A percentile compares a stretch with the other conserved stretches of the same genome.
phyloP scores from a whole-genome alignment of 2,888 invertebrate genomes.

The Helleia helle region DNA sequence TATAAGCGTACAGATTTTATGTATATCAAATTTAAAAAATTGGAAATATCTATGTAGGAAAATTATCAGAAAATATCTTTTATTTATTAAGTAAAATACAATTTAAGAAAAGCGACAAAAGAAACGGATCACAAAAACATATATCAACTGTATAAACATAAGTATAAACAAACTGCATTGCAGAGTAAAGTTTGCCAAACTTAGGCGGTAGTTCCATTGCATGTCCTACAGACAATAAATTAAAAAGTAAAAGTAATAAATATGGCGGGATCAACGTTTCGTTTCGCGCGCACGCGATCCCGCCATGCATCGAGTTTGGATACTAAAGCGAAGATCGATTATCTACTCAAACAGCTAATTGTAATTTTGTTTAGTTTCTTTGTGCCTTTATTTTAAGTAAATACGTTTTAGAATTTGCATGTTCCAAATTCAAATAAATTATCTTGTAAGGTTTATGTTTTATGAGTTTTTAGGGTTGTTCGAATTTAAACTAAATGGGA shows the following conservation, averaged over 20 bases:
- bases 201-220: conserved; percentile 20
- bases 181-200: conserved; percentile 21
- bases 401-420: no score
- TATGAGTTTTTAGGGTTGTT: no score
- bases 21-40: no score
- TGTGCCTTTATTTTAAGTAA: no score
- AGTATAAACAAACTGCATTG: conserved; percentile 21
- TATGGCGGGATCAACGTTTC: conserved; percentile 28
- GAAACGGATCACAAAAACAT: not conserved
- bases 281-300: conserved; percentile 26
- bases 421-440: no score
- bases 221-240: conserved; percentile 25
- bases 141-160: not conserved
- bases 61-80: no score
- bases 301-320: conserved; percentile 19
- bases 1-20: no score
- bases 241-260: conserved; percentile 31
- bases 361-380: no score
- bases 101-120: not conserved
- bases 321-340: conserved; percentile 23
- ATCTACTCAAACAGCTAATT: conserved; percentile 22
- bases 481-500: no score
- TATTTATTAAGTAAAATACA: no score
- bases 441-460: no score
- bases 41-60: no score